Evolutionary conservation across 2,797 vertebrate species (phyloP), one percentile per base, ranked within the genome.

Genomic region (Gymnothorax reevesii): DNA sequence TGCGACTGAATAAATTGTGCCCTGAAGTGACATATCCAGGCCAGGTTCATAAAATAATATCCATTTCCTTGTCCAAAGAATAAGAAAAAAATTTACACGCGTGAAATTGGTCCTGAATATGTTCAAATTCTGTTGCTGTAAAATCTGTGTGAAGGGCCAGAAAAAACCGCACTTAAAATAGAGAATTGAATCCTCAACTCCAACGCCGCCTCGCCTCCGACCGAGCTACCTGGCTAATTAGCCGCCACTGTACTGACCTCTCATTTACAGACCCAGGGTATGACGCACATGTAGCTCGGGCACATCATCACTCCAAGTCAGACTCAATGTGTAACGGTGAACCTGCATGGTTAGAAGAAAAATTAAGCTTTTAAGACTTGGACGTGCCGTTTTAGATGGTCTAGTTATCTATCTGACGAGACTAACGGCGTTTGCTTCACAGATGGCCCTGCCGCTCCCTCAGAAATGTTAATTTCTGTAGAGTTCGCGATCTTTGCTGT

Each of bases 141-240:
- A 20, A 7, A 71, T 7, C 55, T 80, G 52, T 3, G 49, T 55
- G n/a, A 80, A 54, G 77, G 33, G 73, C 15, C 33, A 54, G n/a
- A 55, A 80, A 52, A 9, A 7, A 15, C 12, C 20, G 52, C 55
- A 8, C 20, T 54, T 20, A 52, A 9, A 4, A 55, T 55, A 22
- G 17, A 80, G 77, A n/a, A 80, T 49, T 80, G 22, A 80, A 80
- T 80, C 77, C 77, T 55, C 77, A 22, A 22, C 54, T 22, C 10
- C 7, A 55, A 15, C 17, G 54, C 13, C 33, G 42, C 75, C 13
- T 77, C 42, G 9, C 75, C 42, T 71, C 13, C 49, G 42, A 77
- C 15, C 42, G 75, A 49, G 6, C 7, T 52, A 3, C n/a, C 77
- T 22, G 77, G 17, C 52, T 80, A n/a, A 80, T 80, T 17, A 54